Evolutionary conservation across 2,888 invertebrate species (phyloP).

Genomic region (Drosophila putrida): DNA sequence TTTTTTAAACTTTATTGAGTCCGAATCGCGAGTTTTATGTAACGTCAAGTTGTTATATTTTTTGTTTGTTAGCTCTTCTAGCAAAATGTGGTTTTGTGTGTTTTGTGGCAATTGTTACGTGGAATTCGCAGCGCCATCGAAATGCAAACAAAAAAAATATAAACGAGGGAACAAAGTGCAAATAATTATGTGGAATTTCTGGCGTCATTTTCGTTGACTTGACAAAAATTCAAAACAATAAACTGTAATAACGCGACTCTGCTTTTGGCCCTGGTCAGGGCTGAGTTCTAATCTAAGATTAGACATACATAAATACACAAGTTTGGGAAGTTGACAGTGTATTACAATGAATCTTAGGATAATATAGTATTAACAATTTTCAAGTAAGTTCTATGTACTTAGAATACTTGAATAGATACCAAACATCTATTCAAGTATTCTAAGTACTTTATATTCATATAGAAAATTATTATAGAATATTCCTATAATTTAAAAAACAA

Average conservation of each 20-base stretch:
- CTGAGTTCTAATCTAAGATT: slow-evolving; percentile 30
- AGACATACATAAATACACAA: neutral
- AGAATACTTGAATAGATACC: too few relatives aligned
- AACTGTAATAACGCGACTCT: slow-evolving; percentile 10
- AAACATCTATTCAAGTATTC: too few relatives aligned
- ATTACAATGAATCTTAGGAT: neutral
- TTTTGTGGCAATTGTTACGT: slow-evolving; percentile 44
- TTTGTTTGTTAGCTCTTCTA: slow-evolving; percentile 24
- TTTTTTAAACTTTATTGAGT: slow-evolving; percentile 18
- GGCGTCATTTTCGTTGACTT: slow-evolving; percentile 45
- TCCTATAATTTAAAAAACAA: too few relatives aligned
- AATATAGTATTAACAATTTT: neutral
- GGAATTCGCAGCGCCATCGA: slow-evolving; percentile 60
- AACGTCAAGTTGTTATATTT: slow-evolving; percentile 21
- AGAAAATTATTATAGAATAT: too few relatives aligned
- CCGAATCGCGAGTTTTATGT: slow-evolving; percentile 41
- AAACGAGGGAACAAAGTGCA: slow-evolving; percentile 47
- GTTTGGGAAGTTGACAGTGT: neutral
- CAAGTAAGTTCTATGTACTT: too few relatives aligned
- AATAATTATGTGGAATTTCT: slow-evolving; percentile 56
- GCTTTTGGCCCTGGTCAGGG: slow-evolving; percentile 48
- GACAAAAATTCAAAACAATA: slow-evolving; percentile 29
- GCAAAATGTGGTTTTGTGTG: slow-evolving; percentile 26
- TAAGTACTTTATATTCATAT: too few relatives aligned
- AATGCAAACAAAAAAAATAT: slow-evolving; percentile 48